Percentiles rank a stretch among this genome's conserved stretches.
These are phyloP conservation scores for Poeciliopsis gracilis DNA, from an alignment of 2,797 vertebrate genomes.

Conservation along the genomic window DNA sequence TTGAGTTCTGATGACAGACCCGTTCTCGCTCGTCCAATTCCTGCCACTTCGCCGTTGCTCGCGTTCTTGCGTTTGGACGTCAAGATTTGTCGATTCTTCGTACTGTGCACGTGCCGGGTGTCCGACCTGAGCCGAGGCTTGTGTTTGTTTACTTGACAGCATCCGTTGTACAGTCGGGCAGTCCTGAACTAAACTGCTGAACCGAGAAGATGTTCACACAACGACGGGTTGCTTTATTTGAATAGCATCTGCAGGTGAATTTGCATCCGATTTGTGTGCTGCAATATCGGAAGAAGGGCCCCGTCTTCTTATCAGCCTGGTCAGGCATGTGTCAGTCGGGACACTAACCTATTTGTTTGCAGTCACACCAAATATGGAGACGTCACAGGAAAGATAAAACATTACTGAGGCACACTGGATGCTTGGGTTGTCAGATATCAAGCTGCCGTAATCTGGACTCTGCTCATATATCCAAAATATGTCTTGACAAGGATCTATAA, in stretches of 20 bases:
- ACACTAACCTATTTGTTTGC: conserved; percentile 5
- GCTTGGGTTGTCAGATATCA: neutral
- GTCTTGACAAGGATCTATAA: neutral
- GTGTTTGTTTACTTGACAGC: conserved; percentile 10
- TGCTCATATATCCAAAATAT: neutral
- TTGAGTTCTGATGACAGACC: conserved; percentile 39
- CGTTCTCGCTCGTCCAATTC: conserved; percentile 5
- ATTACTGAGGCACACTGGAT: neutral
- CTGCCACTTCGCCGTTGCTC: neutral
- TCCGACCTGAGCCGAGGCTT: conserved; percentile 26
- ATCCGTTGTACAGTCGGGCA: conserved; percentile 30
- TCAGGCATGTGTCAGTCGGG: conserved; percentile 5
- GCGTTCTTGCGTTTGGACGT: neutral
- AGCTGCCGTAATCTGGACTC: neutral
- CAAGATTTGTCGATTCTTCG: neutral
- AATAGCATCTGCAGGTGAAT: conserved; percentile 52
- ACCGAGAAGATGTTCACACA: conserved; percentile 19
- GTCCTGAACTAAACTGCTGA: conserved; percentile 21
- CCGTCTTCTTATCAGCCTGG: conserved; percentile 18
- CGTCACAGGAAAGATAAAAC: neutral
- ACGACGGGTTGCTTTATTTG: conserved; percentile 45
- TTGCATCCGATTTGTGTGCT: conserved; percentile 71
- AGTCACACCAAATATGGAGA: conserved; percentile 16
- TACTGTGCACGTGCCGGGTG: too few relatives aligned
- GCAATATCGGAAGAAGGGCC: conserved; percentile 31